Evolutionary conservation across 2,113 vertebrate genomes (phyloP).

Genomic region (Mus musculus): DNA sequence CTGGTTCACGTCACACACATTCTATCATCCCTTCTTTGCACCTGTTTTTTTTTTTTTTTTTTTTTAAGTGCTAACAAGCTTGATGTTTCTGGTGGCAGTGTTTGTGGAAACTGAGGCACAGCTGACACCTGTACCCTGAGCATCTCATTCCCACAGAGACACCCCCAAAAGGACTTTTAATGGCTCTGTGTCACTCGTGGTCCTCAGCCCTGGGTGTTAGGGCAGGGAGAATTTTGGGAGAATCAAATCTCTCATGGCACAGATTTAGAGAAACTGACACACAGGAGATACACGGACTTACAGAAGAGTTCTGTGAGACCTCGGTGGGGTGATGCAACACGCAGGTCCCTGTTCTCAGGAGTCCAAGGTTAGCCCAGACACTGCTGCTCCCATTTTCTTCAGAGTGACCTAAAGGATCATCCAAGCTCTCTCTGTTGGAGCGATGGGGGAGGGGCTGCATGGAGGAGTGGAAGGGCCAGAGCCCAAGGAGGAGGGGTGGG

Average conservation of each 20-base stretch:
- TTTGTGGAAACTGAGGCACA: background rate
- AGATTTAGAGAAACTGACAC: constrained; percentile 27
- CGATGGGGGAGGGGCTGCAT: background rate
- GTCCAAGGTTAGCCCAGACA: background rate
- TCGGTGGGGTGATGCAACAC: background rate
- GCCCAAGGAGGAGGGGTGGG: background rate
- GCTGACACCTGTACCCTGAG: background rate
- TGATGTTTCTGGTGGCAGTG: background rate
- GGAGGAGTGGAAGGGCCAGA: background rate
- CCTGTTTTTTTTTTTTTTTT: background rate
- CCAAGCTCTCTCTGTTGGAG: background rate
- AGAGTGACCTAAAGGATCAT: accelerated
- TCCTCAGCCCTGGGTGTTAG: background rate
- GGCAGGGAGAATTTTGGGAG: background rate
- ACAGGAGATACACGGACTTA: too few species aligned
- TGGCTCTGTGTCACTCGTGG: too few species aligned
- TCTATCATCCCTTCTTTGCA: background rate
- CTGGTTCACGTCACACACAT: accelerated
- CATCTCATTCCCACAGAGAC: background rate
- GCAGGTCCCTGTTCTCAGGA: background rate
- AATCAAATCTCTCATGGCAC: background rate
- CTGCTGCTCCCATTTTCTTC: background rate
- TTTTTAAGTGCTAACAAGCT: background rate
- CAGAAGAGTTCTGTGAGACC: background rate
- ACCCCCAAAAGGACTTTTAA: accelerated